Evolutionary conservation across 2,888 invertebrate species (phyloP), one percentile per base, ranked within the genome.

Genomic region (Sepiola atlantica): DNA sequence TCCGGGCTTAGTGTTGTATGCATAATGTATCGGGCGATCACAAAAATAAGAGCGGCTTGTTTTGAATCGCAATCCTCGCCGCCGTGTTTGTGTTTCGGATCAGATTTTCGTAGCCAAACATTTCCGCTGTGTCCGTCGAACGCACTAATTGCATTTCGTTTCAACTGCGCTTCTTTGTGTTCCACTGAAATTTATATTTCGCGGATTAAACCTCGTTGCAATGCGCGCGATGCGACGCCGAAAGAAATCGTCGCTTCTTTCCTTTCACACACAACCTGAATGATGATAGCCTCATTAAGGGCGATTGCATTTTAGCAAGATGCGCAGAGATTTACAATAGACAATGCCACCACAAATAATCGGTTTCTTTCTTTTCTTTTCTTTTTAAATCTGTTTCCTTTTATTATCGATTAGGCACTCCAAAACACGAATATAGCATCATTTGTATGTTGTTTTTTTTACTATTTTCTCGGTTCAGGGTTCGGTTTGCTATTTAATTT

Each of bases 191-290:
- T 77, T n/a, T 77, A 45, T 77, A 77, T 77, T 77, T 77, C 32
- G 77, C 77, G n/a, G 77, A 77, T 77, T 77, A 77, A 77, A 77
- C 77, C n/a, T 77, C 77, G 77, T 77, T 77, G 77, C n/a, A 77
- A 77, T 77, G 77, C 77, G 77, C n/a, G n/a, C n/a, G 32, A 77
- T 77, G 45, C 45, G 77, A 77, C 32, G 77, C 14, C 45, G 14
- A 77, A 77, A 12, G 32, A 77, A 77, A 32, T n/a, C 77, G 16
- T 16, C 14, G 77, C 14, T 32, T 77, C 16, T 77, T 77, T 77
- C n/a, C n/a, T 32, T n/a, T 16, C 16, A 2, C n/a, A 77, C n/a
- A 14, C 32, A n/a, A n/a, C 77, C 0, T n/a, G 77, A 77, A 77
- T 77, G n/a, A 77, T 77, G 77, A 77, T 77, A n/a, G n/a, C n/a